Percentiles rank a stretch among this genome's conserved stretches.
Evolutionary conservation across 1,140 invertebrate species (phyloP).

Genomic region (Hypothenemus hampei): DNA sequence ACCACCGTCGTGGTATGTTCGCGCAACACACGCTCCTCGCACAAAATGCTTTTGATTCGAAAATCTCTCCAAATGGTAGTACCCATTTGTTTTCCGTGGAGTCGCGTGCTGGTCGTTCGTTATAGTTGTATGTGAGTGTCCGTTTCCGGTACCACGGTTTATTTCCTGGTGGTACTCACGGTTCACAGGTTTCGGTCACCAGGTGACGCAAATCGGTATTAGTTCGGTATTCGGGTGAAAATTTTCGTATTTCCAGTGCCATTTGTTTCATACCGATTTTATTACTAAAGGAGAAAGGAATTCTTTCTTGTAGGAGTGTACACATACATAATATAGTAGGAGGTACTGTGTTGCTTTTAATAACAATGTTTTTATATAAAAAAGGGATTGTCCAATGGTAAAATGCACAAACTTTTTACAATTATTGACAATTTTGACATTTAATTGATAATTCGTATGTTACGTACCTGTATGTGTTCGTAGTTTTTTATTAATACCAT

Average conservation of each 20-base stretch:
- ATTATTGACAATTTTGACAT: too few relatives aligned
- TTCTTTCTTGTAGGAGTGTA: slow-evolving; percentile 19
- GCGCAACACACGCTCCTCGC: slow-evolving; percentile 20
- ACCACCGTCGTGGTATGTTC: slow-evolving; percentile 17
- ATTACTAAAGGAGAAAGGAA: slow-evolving; percentile 16
- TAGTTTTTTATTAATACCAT: too few relatives aligned
- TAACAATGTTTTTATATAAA: too few relatives aligned
- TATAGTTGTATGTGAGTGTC: slow-evolving; percentile 2
- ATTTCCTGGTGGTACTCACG: slow-evolving; percentile 2
- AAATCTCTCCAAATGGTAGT: slow-evolving; percentile 21
- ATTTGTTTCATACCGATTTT: slow-evolving; percentile 7
- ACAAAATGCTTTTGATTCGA: slow-evolving; percentile 23
- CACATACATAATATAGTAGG: background rate
- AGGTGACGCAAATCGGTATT: background rate
- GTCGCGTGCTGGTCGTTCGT: slow-evolving; percentile 8
- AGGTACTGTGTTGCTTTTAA: too few relatives aligned
- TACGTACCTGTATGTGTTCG: too few relatives aligned
- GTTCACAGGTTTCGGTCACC: background rate
- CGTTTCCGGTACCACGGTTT: slow-evolving; percentile 9
- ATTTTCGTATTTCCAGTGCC: slow-evolving; percentile 11
- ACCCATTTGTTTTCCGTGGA: slow-evolving; percentile 5
- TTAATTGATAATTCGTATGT: too few relatives aligned
- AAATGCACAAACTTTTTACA: too few relatives aligned
- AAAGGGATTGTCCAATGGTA: too few relatives aligned
- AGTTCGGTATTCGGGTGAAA: background rate